These are phyloP conservation scores for Pocillopora meandrina DNA, from an alignment of 92 coral and sea anemone species.

Conservation along the genomic window DNA sequence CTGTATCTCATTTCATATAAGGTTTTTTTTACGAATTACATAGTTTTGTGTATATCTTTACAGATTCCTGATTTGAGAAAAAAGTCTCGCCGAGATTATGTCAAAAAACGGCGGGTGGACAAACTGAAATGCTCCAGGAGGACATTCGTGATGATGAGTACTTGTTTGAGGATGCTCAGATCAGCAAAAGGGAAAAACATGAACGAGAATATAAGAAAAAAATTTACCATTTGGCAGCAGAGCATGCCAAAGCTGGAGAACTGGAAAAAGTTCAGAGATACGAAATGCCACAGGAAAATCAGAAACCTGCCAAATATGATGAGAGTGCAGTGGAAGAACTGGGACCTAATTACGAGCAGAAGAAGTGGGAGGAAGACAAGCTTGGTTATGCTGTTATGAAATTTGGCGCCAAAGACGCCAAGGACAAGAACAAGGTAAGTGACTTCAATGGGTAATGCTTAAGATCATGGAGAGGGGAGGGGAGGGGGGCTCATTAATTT, in stretches of 20 bases:
- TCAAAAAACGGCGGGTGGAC: slow-evolving; percentile 92
- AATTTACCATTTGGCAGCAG: slow-evolving; percentile 79
- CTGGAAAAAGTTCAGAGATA: slow-evolving; percentile 85
- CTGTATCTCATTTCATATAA: background rate
- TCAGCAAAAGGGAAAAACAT: slow-evolving; percentile 74
- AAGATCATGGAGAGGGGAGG: too few species aligned
- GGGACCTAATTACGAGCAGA: slow-evolving; percentile 98
- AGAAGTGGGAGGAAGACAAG: slow-evolving; percentile 98
- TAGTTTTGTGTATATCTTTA: background rate
- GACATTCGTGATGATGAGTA: slow-evolving; percentile 93
- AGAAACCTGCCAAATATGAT: slow-evolving; percentile 95
- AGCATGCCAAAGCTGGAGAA: slow-evolving; percentile 88
- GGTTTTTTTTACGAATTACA: too few species aligned
- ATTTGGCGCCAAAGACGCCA: slow-evolving; percentile 99
- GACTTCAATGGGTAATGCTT: background rate
- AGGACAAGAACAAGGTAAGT: slow-evolving; percentile 86
- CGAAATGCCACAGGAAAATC: slow-evolving; percentile 91
- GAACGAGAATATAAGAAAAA: slow-evolving; percentile 90
- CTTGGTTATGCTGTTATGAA: slow-evolving; percentile 96
- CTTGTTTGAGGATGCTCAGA: slow-evolving; percentile 75
- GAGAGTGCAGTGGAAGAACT: slow-evolving; percentile 85
- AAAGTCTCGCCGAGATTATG: slow-evolving; percentile 91
- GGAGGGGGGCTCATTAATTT: too few species aligned
- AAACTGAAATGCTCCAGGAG: slow-evolving; percentile 92
- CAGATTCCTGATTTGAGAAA: slow-evolving; percentile 92